Evolutionary conservation across 2,797 vertebrate species (phyloP), one percentile per base, ranked within the genome.

Genomic region (Helostoma temminkii): DNA sequence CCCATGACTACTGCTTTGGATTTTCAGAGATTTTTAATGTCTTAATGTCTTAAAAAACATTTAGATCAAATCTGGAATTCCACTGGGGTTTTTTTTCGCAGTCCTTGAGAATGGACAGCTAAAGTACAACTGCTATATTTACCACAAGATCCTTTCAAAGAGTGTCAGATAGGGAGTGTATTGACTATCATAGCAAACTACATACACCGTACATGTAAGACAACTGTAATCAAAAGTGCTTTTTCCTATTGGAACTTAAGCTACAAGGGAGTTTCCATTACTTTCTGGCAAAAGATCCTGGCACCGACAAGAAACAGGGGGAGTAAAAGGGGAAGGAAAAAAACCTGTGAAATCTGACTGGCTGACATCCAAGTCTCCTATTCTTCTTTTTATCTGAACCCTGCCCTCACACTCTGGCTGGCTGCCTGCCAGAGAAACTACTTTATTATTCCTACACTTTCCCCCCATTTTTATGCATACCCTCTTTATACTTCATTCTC

Each of bases 371-470:
- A 92, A 91, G 81, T 72, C 80, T 84, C 80, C 83, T 86, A 83
- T 90, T 93, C 85, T 88, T 92, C 82, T 86, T 89, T 91, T 91
- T 85, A 91, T 91, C 86, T 89, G 83, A 87, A 89, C 89, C 87
- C 78, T 91, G 85, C 76, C 88, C 84, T 87, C 84, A 91, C 83
- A 88, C 89, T 89, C 76, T 65, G 66, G 43, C 82, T 92, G 91
- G 89, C 86, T 62, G 46, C 52, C 61, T 74, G 89, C 87, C 91
- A 92, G 78, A 74, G 21, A 82, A 56, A 86, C 81, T 78, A 79
- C 80, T 89, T 92, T 91, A 92, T 92, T 91, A 91, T 88, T 90
- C 88, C 74, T 80, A 69, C 47, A 71, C 42, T 78, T 76, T 71
- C 71, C 3, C 32, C 22, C 76, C 59, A 56, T 72, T 62, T 80